Evolutionary conservation across 2,113 vertebrate genomes (phyloP), one percentile per base, ranked within the genome.

Genomic region (Oxyura jamaicensis): DNA sequence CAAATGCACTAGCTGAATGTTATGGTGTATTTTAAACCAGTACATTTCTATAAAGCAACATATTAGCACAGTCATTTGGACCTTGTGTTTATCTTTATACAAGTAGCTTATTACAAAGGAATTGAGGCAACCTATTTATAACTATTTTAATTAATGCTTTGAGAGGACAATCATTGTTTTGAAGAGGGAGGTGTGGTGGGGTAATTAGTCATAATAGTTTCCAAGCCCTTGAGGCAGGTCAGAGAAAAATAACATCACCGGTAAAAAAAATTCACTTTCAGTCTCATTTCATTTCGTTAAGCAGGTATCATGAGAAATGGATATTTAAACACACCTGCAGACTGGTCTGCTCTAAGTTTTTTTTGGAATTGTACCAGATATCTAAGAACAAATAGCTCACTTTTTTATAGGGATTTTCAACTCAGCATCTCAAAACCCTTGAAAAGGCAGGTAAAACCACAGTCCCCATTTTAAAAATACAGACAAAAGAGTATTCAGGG

Each of bases 121-220:
- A 97, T 2, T 46, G 66, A 94, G 75, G 53, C 48, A 95, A 78
- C 20, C 33, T 83, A 89, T 92, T 91, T 76, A 82, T 94, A 94
- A 93, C 48, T 88, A 60, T 97, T 35, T 95, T 94, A 91, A 91
- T 95, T 91, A 73, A 22, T 63, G 60, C 66, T 91, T 91, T 85
- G 79, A 69, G 69, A 91, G 79, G 72, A 89, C 36, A 88, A 29
- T 65, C 78, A 18, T 5, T 75, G 22, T 92, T 96, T 65, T 93
- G 60, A 90, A 69, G 26, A 67, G 26, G 42, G 25, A 29, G 3
- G 65, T 82, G 87, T 8, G 28, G 28, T 21, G 26, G 39, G 18
- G 39, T 60, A 80, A 53, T 59, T 46, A 44, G 50, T 91, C n/a
- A 41, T 74, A 83, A 76, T 69, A 48, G 29, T 58, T 91, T 80